A percentile compares a stretch with the other conserved stretches of the same genome.
phyloP scores from a whole-genome alignment of 2,888 invertebrate genomes.

The Epinotia nisella region DNA sequence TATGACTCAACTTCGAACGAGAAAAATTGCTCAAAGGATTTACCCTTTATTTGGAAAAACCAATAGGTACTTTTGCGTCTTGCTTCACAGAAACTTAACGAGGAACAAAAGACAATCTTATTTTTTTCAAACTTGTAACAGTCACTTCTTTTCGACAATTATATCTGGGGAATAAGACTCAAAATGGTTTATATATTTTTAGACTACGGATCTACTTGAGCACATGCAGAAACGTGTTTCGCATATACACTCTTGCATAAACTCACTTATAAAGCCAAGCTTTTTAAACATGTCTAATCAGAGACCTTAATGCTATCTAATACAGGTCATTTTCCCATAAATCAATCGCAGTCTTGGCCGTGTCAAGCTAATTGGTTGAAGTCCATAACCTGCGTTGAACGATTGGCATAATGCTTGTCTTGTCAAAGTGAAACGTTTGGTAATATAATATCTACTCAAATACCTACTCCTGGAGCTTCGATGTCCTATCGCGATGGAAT shows the following conservation, averaged over 20 bases:
- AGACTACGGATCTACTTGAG: constrained; percentile 1
- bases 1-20: neutral
- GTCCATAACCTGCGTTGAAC: constrained; percentile 31
- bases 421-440: constrained; percentile 39
- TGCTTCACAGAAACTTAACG: no score
- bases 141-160: neutral
- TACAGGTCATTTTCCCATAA: constrained; percentile 20
- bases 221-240: constrained; percentile 38
- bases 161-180: neutral
- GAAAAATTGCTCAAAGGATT: neutral
- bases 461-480: neutral
- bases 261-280: constrained; percentile 24
- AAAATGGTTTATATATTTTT: neutral
- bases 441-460: constrained; percentile 11
- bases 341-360: neutral
- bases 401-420: constrained; percentile 42
- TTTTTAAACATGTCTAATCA: constrained; percentile 13
- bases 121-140: neutral
- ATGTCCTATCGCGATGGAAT: no score
- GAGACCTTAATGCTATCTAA: constrained; percentile 6
- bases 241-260: constrained; percentile 39
- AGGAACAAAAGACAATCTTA: neutral
- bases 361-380: constrained; percentile 33
- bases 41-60: neutral
- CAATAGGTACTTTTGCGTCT: neutral